Percentiles rank a stretch among this genome's conserved stretches.
Evolutionary conservation across 1,140 invertebrate species (phyloP).

Genomic region (Drosophila fuyamai): DNA sequence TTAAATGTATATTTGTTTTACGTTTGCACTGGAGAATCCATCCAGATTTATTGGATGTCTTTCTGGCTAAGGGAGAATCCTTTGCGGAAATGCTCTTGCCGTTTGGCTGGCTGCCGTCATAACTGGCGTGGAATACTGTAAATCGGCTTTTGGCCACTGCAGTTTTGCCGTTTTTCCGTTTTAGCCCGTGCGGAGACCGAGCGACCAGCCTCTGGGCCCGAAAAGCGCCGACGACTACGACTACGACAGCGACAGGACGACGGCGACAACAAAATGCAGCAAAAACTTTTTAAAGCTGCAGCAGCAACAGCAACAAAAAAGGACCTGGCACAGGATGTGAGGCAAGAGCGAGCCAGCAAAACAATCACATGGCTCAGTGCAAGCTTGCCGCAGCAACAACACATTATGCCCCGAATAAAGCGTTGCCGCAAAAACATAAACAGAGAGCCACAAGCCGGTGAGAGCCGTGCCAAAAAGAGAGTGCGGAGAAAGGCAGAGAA

Average conservation of each 20-base stretch:
- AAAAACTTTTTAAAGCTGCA: conserved; percentile 75
- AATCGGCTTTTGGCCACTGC: conserved; percentile 80
- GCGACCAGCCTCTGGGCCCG: conserved; percentile 79
- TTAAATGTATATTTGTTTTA: background rate
- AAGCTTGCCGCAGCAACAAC: conserved; percentile 62
- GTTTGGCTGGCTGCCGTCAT: conserved; percentile 63
- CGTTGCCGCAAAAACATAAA: conserved; percentile 79
- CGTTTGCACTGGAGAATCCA: conserved; percentile 1
- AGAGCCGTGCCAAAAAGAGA: conserved; percentile 42
- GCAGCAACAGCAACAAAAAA: conserved; percentile 12
- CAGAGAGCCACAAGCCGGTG: conserved; percentile 72
- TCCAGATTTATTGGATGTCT: background rate
- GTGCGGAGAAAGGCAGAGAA: background rate
- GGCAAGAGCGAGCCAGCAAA: conserved; percentile 62
- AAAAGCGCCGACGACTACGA: conserved; percentile 74
- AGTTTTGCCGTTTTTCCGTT: conserved; percentile 47
- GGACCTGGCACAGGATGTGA: conserved; percentile 53
- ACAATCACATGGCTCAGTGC: conserved; percentile 74
- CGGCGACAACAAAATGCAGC: conserved; percentile 76
- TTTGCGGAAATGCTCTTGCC: conserved; percentile 68
- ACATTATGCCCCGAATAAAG: conserved; percentile 39
- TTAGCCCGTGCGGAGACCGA: conserved; percentile 62
- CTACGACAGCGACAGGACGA: conserved; percentile 49
- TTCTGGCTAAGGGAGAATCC: conserved; percentile 13
- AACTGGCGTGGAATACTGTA: conserved; percentile 80